A percentile compares a stretch with the other conserved stretches of the same genome.
Evolutionary conservation across 2,888 invertebrate species (phyloP).

Genomic region (Pseudococcus longispinus): DNA sequence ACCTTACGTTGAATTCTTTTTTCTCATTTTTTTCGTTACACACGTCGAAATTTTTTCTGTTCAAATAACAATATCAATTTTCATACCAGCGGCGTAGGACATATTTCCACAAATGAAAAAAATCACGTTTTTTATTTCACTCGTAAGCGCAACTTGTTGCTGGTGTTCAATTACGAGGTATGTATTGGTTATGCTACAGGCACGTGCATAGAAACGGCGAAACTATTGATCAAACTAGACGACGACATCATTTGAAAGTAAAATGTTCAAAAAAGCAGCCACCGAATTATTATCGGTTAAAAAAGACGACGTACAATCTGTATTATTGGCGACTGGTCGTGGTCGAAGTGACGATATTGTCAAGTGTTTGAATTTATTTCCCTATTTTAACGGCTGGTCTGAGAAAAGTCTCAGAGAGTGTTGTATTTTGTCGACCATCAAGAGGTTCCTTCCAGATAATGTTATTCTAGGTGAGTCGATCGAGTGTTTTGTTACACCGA

Average conservation of each 20-base stretch:
- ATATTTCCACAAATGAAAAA: neutral
- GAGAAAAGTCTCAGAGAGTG: conserved; percentile 45
- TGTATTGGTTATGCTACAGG: neutral
- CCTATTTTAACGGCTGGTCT: conserved; percentile 54
- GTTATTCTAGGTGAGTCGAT: conserved; percentile 48
- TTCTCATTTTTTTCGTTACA: neutral
- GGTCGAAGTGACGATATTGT: conserved; percentile 46
- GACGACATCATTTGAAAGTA: neutral
- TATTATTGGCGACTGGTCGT: conserved; percentile 41
- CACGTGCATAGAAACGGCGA: conserved; percentile 4
- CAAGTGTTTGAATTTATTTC: conserved; percentile 36
- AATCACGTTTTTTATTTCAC: neutral
- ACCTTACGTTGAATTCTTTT: neutral
- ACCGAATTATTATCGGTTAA: conserved; percentile 51
- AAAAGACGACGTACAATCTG: conserved; percentile 56
- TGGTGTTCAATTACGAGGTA: neutral
- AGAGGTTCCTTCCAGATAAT: conserved; percentile 48
- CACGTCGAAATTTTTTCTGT: neutral
- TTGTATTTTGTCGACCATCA: conserved; percentile 51
- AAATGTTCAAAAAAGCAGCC: conserved; percentile 57
- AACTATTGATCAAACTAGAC: conserved; percentile 25
- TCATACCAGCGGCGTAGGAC: neutral
- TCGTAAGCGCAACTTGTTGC: neutral
- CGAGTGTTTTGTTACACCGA: neutral
- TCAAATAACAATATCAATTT: conserved; percentile 10